Base-by-base conservation (phyloP, 2,113 vertebrate genomes). In the Hyaena hyaena region DNA sequence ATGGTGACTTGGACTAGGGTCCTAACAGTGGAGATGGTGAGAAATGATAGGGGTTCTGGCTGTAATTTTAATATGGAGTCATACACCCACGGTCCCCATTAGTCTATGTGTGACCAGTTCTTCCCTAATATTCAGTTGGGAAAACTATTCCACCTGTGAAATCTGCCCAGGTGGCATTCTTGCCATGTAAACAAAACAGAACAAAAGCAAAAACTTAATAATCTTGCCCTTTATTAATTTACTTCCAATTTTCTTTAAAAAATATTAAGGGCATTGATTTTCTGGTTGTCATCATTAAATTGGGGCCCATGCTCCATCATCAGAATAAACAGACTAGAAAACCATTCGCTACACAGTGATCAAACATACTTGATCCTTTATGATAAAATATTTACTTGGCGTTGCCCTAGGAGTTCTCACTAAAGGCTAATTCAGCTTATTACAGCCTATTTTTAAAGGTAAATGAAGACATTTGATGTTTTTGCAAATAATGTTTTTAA, bases 311-410 rank as follows among this genome's bases (percentile, higher is more conserved):
- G n/a, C 1, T 85, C 31, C 14, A 53, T 61, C 15, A 28, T 93
- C 48, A 93, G 33, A 93, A 45, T 79, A 53, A 92, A 82, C 33
- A 55, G 19, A 61, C 48, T 50, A 73, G 28, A 12, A 88, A 86
- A 69, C 45, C 28, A 55, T 90, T 87, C 45, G 73, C 12, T 69
- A 83, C 1, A 61, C 48, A 82, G 0, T 74, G 19, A 55, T 85
- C 48, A 95, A 86, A 95, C 71, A 95, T 65, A 87, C 80, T 50
- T 66, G 17, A 79, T 80, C 23, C 17, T 82, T 86, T 87, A 90
- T 88, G 23, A 71, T 43, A 79, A 91, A 33, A 9, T 0, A 39
- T 73, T 73, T 93, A 89, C 9, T 39, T 83, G 53, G 23, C 12
- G 3, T 83, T 50, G 65, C 19, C 50, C 43, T 85, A 66, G 71